Evolutionary conservation across 2,888 invertebrate species (phyloP), one percentile per base, ranked within the genome.

Genomic region (Helicoverpa assulta): DNA sequence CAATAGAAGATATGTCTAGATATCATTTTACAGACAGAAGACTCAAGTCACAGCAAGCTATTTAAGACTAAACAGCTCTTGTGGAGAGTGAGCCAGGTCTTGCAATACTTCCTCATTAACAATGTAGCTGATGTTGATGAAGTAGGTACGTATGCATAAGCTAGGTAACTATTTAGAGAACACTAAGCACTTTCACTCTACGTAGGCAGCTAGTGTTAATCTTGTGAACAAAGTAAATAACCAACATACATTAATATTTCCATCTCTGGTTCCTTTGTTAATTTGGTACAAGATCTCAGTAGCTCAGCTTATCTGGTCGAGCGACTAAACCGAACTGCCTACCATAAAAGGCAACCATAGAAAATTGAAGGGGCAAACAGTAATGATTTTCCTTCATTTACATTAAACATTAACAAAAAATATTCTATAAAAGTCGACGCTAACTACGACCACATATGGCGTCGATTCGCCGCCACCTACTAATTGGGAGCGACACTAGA

Each of bases 401-500:
- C 92, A 85, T 92, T 91, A 88, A 75, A 85, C 81, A 92, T 94
- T 93, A 93, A 92, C 93, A 87, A 91, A 92, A 91, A 91, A 92
- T 90, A 91, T 92, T 90, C 88, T 91, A 88, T 86, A 89, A 90
- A 89, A 91, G 89, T 90, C 90, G 86, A 91, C 87, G 92, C 90
- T 93, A 92, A 92, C 90, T 84, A 65, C 87, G 93, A 91, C 94
- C 94, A 94, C 94, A 95, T 94, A 94, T 90, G 91, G 92, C 86
- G 92, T 90, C 88, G 91, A 92, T 94, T 94, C 90, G 90, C 93
- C 90, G 92, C 91, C 90, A 88, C 89, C 87, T 91, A 91, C 94
- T 94, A 94, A 94, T 95, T 93, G 92, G 89, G 92, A 93, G 90
- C 92, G 92, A 92, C 93, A 92, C 92, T 92, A 92, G 92, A 93